Conservation (phyloP, 2,797 vertebrate genomes). For the Rhinoraja longicauda region DNA sequence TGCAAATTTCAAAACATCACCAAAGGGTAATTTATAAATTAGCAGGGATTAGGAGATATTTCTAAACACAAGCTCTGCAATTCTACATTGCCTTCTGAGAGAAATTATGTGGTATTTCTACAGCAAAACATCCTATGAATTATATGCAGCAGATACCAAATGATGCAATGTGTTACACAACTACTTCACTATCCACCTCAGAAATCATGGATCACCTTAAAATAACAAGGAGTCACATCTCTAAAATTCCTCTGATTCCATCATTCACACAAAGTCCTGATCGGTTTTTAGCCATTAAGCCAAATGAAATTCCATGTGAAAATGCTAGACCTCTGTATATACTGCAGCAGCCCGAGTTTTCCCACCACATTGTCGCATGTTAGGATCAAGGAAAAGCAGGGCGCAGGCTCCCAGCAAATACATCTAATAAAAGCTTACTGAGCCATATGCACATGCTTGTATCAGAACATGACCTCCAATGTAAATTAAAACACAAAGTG, state of each 20-base stretch:
- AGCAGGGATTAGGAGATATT: neutral
- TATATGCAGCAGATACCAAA: neutral
- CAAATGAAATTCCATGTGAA: too few relatives aligned
- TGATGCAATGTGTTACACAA: neutral
- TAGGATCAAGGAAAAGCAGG: too few relatives aligned
- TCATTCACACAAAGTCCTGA: too few relatives aligned
- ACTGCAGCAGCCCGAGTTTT: too few relatives aligned
- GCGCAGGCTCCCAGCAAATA: too few relatives aligned
- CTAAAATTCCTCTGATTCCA: neutral
- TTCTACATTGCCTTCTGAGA: neutral
- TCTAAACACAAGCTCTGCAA: neutral
- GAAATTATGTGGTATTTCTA: neutral
- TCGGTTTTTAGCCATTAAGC: too few relatives aligned
- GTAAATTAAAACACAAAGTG: too few relatives aligned
- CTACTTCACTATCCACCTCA: neutral
- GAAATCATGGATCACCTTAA: neutral
- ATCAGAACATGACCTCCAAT: too few relatives aligned
- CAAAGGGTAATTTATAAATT: neutral
- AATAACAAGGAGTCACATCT: neutral
- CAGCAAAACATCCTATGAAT: neutral
- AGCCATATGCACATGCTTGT: too few relatives aligned
- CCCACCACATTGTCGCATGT: too few relatives aligned
- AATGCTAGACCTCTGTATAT: too few relatives aligned
- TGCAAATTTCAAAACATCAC: conserved; percentile 48
- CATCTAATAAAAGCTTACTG: too few relatives aligned